Percentiles rank a stretch among this genome's conserved stretches.
phyloP scores from a whole-genome alignment of 2,888 invertebrate genomes.

The Noctua janthe region DNA sequence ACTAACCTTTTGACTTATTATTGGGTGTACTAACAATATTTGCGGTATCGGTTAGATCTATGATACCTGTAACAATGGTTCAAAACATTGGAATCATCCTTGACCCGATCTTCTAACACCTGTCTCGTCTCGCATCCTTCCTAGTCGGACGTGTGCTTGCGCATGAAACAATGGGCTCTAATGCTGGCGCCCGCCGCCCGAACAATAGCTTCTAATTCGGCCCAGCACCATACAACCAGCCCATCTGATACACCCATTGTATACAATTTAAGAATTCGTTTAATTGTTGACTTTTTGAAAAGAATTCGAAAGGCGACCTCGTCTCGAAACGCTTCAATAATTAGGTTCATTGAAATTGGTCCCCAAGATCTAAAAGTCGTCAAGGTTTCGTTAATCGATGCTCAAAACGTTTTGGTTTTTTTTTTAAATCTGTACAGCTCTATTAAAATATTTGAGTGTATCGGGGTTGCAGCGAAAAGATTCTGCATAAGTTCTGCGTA shows the following conservation, averaged over 20 bases:
- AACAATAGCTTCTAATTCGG: slow-evolving; percentile 78
- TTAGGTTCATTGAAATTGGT: slow-evolving; percentile 64
- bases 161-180: slow-evolving; percentile 77
- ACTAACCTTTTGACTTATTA: slow-evolving; percentile 49
- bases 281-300: slow-evolving; percentile 64
- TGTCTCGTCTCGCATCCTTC: slow-evolving; percentile 74
- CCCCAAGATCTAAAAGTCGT: slow-evolving; percentile 45
- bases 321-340: slow-evolving; percentile 45
- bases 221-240: slow-evolving; percentile 68
- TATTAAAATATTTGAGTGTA: slow-evolving; percentile 30
- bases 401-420: slow-evolving; percentile 9
- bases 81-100: slow-evolving; percentile 70
- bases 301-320: slow-evolving; percentile 67
- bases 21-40: slow-evolving; percentile 31
- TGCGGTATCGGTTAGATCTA: slow-evolving; percentile 39
- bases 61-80: slow-evolving; percentile 59
- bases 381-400: slow-evolving; percentile 32
- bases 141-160: slow-evolving; percentile 66
- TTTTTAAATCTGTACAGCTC: not conserved
- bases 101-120: slow-evolving; percentile 77
- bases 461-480: slow-evolving; percentile 28
- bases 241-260: slow-evolving; percentile 65
- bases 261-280: slow-evolving; percentile 59
- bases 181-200: slow-evolving; percentile 68
- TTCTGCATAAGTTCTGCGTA: slow-evolving; percentile 48